Evolutionary conservation across 2,797 vertebrate genomes (phyloP).

Genomic region (Monodelphis domestica): DNA sequence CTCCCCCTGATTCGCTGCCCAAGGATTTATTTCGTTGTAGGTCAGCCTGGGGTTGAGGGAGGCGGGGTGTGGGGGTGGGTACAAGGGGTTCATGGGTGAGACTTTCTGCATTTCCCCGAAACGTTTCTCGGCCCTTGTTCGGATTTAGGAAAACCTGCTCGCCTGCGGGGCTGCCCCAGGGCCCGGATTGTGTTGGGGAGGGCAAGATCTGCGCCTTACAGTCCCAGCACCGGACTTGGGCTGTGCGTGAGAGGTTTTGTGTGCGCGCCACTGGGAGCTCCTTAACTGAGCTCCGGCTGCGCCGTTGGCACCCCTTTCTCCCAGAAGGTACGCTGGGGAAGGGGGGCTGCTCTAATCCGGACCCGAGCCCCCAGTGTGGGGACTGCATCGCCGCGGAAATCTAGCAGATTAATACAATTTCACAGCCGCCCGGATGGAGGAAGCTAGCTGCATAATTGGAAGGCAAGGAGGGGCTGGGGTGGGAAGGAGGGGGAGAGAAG

Average conservation of each 20-base stretch:
- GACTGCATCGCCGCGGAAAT: slow-evolving; percentile 75
- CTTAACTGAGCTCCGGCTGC: slow-evolving; percentile 25
- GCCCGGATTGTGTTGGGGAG: background rate
- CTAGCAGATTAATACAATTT: slow-evolving; percentile 84
- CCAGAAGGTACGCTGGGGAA: slow-evolving; percentile 52
- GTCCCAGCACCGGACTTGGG: background rate
- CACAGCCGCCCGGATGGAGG: slow-evolving; percentile 77
- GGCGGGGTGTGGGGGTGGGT: background rate
- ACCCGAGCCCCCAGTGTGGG: slow-evolving; percentile 76
- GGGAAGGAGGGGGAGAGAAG: slow-evolving; percentile 61
- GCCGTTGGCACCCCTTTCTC: slow-evolving; percentile 73
- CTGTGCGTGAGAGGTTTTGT: background rate
- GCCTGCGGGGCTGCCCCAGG: background rate
- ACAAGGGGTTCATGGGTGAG: background rate
- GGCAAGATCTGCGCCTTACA: background rate
- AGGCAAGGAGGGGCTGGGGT: slow-evolving; percentile 45
- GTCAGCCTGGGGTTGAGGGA: background rate
- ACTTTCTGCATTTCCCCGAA: background rate
- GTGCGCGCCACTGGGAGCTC: background rate
- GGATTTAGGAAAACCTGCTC: background rate
- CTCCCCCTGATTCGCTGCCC: background rate
- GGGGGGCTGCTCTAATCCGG: slow-evolving; percentile 73
- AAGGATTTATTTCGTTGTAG: background rate
- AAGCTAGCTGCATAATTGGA: slow-evolving; percentile 82
- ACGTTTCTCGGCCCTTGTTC: background rate